Evolutionary conservation across 2,888 invertebrate species (phyloP).

Genomic region (Troglohyphantes excavatus): DNA sequence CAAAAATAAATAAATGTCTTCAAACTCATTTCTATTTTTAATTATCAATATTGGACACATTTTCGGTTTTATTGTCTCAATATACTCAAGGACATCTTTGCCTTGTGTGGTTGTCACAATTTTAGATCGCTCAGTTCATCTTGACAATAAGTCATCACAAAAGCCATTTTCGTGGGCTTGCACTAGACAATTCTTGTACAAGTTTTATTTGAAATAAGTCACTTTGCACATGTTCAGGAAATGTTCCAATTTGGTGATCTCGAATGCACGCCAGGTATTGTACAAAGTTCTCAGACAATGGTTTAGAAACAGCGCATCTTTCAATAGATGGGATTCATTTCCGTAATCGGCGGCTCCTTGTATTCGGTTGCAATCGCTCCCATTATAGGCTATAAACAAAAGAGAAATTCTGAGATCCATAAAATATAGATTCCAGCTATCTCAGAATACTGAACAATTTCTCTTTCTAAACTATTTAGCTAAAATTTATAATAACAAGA

Average conservation of each 20-base stretch:
- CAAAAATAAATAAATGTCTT: neutral
- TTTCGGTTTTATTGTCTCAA: no score
- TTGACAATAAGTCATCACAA: no score
- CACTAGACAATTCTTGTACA: no score
- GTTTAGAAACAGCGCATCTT: neutral
- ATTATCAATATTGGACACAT: no score
- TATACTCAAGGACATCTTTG: no score
- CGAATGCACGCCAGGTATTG: neutral
- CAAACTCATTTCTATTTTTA: neutral
- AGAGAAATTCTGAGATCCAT: conserved; percentile 28
- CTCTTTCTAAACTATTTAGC: neutral
- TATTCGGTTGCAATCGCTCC: neutral
- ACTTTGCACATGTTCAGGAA: neutral
- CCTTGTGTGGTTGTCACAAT: no score
- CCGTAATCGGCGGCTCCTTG: neutral
- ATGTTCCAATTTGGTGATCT: neutral
- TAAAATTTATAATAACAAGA: no score
- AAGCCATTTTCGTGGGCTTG: no score
- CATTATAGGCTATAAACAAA: conserved; percentile 18
- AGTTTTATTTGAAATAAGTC: no score
- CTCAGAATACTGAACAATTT: conserved; percentile 4
- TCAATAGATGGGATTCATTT: neutral
- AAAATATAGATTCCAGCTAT: neutral
- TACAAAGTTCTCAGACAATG: neutral
- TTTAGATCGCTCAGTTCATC: no score